Base-by-base conservation (phyloP, 2,797 vertebrate species). In the Anas capensis region DNA sequence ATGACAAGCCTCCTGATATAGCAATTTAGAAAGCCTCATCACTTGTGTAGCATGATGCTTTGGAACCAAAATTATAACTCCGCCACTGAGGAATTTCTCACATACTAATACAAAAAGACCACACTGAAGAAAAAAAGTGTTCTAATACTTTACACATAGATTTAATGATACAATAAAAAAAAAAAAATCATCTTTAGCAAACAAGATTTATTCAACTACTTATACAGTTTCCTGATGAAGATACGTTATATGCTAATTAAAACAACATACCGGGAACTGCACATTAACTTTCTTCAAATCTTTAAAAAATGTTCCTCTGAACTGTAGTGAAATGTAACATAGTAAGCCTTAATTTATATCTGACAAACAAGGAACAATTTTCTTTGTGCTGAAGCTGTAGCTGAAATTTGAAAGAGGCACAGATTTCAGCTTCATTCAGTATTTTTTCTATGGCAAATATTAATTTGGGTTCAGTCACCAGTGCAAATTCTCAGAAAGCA, bases 391-490 rank as follows among this genome's bases (percentile, higher is more conserved):
- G 76, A 85, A 86, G 3, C 34, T 75, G 27, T 20, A 78, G 33
- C 10, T 64, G 53, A 75, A 86, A 86, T 71, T 14, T 68, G 31
- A 86, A 90, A 54, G 29, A 53, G 29, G 18, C 42, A 89, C 16
- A 77, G 48, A 93, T 81, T 73, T 80, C 21, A 60, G n/a, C 89
- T 81, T 70, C 17, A 51, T 68, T 48, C n/a, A 53, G 14, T 69
- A 79, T 48, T 29, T 12, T 79, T 90, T 78, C 86, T 72, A 23
- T 19, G 9, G 8, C 21, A 86, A 46, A 34, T 31, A 82, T 73
- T 82, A 76, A 92, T 89, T 92, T 85, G 81, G 26, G 4, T 89
- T 93, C 60, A 86, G 31, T 51, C 65, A 86, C 38, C 69, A 56
- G 11, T 65, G 34, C 16, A 91, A 79, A 91, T 62, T 95, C 89